These are phyloP conservation scores for Drosophila orena DNA, from an alignment of 1,140 invertebrate species.

Conservation along the genomic window DNA sequence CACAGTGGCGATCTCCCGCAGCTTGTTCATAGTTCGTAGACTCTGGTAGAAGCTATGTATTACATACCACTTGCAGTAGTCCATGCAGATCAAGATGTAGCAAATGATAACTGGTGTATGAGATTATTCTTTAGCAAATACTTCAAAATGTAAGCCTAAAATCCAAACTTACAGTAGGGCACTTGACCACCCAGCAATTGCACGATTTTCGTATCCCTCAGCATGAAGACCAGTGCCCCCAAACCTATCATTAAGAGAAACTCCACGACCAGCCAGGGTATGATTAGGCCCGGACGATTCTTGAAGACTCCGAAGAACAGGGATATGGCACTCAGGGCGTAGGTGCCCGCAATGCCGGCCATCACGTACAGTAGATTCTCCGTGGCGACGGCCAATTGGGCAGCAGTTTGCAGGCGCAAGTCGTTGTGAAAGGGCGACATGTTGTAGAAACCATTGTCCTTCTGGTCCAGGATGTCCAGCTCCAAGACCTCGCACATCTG, in stretches of 20 bases:
- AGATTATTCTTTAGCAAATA: not conserved
- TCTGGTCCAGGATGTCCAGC: slow-evolving; percentile 81
- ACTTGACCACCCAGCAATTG: slow-evolving; percentile 69
- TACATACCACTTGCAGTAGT: slow-evolving; percentile 77
- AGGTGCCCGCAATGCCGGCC: slow-evolving; percentile 55
- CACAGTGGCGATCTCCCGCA: slow-evolving; percentile 81
- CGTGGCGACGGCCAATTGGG: slow-evolving; percentile 74
- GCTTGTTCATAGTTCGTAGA: slow-evolving; percentile 76
- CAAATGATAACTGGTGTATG: slow-evolving; percentile 63
- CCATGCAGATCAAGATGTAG: slow-evolving; percentile 65
- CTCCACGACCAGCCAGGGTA: slow-evolving; percentile 78
- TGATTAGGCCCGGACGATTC: slow-evolving; percentile 69
- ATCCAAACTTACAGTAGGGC: slow-evolving; percentile 67
- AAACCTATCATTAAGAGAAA: slow-evolving; percentile 65
- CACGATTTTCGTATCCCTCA: slow-evolving; percentile 60
- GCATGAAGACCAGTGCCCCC: slow-evolving; percentile 64
- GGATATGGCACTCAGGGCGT: slow-evolving; percentile 67
- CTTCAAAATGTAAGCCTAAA: not conserved
- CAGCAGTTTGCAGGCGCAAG: slow-evolving; percentile 67
- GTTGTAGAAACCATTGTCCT: slow-evolving; percentile 79
- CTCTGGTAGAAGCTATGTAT: slow-evolving; percentile 82
- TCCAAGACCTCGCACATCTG: slow-evolving; percentile 76
- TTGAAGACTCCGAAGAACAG: slow-evolving; percentile 79
- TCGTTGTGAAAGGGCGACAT: slow-evolving; percentile 77
- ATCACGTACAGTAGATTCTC: slow-evolving; percentile 70